phyloP scores from a whole-genome alignment of 2,888 invertebrate species.

The Allygus modestus region DNA sequence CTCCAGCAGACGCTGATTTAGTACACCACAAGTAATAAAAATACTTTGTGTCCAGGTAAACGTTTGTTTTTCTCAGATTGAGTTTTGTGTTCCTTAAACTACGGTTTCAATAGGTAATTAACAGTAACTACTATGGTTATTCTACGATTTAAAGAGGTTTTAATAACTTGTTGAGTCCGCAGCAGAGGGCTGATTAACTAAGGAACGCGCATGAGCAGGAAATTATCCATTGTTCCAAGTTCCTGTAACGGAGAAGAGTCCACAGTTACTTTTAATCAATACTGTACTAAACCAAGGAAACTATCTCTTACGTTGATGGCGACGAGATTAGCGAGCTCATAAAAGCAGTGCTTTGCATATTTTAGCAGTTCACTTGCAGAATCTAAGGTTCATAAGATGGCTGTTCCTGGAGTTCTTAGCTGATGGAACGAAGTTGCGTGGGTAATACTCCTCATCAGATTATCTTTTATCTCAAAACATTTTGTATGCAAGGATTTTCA shows the following conservation, averaged over 20 bases:
- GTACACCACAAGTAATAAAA: no score
- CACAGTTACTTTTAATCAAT: conserved; percentile 31
- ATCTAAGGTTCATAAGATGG: neutral
- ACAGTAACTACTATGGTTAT: no score
- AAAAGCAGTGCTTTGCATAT: neutral
- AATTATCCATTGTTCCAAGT: conserved; percentile 27
- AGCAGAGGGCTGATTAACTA: neutral
- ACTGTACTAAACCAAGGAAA: neutral
- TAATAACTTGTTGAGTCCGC: neutral
- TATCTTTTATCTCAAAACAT: no score
- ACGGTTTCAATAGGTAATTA: no score
- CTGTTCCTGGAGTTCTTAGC: neutral
- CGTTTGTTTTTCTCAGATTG: no score
- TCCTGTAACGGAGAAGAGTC: conserved; percentile 2
- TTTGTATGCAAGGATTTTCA: no score
- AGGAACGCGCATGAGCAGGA: conserved; percentile 3
- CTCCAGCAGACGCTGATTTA: no score
- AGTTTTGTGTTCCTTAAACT: no score
- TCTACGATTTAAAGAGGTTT: no score
- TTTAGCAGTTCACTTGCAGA: neutral
- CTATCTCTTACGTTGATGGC: neutral
- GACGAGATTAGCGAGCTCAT: neutral
- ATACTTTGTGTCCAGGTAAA: no score
- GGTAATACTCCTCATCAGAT: no score
- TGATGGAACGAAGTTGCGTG: neutral